A percentile compares a stretch with the other conserved stretches of the same genome.
Conservation (phyloP, 2,113 vertebrate genomes). For the Hystrix brachyura region DNA sequence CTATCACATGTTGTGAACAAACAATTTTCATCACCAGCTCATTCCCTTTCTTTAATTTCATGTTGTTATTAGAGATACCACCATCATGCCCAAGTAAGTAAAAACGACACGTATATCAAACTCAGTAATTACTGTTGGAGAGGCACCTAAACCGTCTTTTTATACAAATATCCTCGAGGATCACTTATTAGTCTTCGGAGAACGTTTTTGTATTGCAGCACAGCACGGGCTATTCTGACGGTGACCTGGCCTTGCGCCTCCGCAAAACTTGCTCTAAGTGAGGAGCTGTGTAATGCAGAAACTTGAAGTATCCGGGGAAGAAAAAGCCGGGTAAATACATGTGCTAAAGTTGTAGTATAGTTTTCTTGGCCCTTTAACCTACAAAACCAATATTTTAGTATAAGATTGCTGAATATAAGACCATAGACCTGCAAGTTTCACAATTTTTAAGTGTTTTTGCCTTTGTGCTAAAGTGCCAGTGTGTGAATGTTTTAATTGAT, state of each 20-base stretch:
- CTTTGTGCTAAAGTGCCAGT: conserved; percentile 91
- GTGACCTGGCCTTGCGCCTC: conserved; percentile 35
- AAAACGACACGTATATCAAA: background rate
- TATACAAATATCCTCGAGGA: conserved; percentile 26
- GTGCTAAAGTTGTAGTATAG: conserved; percentile 96
- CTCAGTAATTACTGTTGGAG: background rate
- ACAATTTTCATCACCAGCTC: background rate
- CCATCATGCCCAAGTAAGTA: background rate
- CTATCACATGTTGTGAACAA: background rate
- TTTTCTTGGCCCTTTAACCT: conserved; percentile 91
- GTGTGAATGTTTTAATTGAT: conserved; percentile 90
- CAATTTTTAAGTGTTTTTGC: conserved; percentile 53
- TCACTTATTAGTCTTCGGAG: conserved; percentile 72
- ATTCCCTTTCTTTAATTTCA: background rate
- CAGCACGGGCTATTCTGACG: background rate
- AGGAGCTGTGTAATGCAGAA: conserved; percentile 48
- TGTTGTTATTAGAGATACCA: background rate
- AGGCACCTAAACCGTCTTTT: conserved; percentile 63
- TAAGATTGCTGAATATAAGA: conserved; percentile 96
- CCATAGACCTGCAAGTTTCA: background rate
- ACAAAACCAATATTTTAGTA: conserved; percentile 97
- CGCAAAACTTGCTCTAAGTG: conserved; percentile 41
- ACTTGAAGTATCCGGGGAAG: conserved; percentile 73
- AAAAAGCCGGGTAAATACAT: conserved; percentile 96
- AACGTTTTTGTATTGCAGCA: conserved; percentile 43